Percentiles rank a stretch among this genome's conserved stretches.
These are phyloP conservation scores for Oxyteleia sp. DNA, from an alignment of 2,888 invertebrate species.

Conservation along the genomic window DNA sequence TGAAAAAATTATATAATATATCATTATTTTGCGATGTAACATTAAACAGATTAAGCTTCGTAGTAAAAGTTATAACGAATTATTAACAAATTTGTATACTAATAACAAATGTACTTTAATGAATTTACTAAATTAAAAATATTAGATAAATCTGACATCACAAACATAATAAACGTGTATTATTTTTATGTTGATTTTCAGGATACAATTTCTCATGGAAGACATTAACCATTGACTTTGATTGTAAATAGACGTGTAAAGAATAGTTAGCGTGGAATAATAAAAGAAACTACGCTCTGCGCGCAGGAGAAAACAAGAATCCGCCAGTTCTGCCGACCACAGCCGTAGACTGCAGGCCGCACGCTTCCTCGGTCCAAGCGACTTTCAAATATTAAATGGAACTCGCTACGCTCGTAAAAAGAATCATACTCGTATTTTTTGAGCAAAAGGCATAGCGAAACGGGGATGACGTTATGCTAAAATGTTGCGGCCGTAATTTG, in stretches of 20 bases:
- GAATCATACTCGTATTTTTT: slow-evolving; percentile 79
- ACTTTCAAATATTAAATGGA: slow-evolving; percentile 87
- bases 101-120: too few relatives aligned
- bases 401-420: slow-evolving; percentile 84
- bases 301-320: slow-evolving; percentile 70
- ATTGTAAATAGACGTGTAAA: slow-evolving; percentile 57
- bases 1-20: too few relatives aligned
- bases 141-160: too few relatives aligned
- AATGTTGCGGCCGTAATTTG: slow-evolving; percentile 50
- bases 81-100: too few relatives aligned
- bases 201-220: background rate
- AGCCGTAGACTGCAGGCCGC: slow-evolving; percentile 81
- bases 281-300: slow-evolving; percentile 57
- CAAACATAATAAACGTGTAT: too few relatives aligned
- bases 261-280: slow-evolving; percentile 60
- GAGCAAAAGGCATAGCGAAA: slow-evolving; percentile 73
- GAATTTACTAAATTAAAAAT: too few relatives aligned
- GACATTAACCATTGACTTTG: slow-evolving; percentile 33
- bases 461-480: slow-evolving; percentile 68
- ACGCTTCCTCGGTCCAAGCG: slow-evolving; percentile 84
- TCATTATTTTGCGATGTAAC: too few relatives aligned
- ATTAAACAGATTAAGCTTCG: too few relatives aligned
- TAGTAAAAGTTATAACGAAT: too few relatives aligned
- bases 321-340: slow-evolving; percentile 80
- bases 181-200: too few relatives aligned